Evolutionary conservation across 1,140 invertebrate species (phyloP).

Genomic region (Streblospio benedicti): DNA sequence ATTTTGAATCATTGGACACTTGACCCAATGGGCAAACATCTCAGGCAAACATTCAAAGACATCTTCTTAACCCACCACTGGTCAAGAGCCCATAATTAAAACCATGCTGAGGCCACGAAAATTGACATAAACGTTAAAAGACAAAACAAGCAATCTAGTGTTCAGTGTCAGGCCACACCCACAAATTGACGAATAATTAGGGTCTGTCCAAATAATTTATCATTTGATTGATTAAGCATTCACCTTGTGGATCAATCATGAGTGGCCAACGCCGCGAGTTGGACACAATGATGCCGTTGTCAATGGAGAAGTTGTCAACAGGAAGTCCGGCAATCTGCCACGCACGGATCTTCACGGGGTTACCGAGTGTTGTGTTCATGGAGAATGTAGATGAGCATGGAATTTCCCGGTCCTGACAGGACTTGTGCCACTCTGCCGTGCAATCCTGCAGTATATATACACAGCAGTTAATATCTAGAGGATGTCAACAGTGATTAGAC

Average conservation of each 20-base stretch:
- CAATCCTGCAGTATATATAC: conserved; percentile 30
- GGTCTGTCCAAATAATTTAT: too few species aligned
- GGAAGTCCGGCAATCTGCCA: conserved; percentile 49
- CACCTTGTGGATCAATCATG: conserved; percentile 49
- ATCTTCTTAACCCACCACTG: too few species aligned
- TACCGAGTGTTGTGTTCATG: conserved; percentile 41
- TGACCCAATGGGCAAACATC: background rate
- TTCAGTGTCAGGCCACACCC: too few species aligned
- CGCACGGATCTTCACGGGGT: conserved; percentile 45
- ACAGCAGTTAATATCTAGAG: conserved; percentile 1
- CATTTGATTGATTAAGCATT: too few species aligned
- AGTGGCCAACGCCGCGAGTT: conserved; percentile 47
- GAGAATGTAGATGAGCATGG: conserved; percentile 45
- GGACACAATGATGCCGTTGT: conserved; percentile 48
- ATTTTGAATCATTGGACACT: background rate
- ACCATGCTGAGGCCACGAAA: too few species aligned
- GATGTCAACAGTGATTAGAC: background rate
- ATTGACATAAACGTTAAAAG: too few species aligned
- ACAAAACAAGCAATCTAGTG: too few species aligned
- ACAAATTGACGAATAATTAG: too few species aligned
- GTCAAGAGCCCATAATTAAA: too few species aligned
- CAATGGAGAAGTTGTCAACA: conserved; percentile 47
- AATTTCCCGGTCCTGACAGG: conserved; percentile 38
- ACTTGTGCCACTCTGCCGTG: conserved; percentile 36
- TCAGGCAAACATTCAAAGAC: background rate